Conservation (phyloP, 2,797 vertebrate species). For the Parauchenoglanis punctatus region DNA sequence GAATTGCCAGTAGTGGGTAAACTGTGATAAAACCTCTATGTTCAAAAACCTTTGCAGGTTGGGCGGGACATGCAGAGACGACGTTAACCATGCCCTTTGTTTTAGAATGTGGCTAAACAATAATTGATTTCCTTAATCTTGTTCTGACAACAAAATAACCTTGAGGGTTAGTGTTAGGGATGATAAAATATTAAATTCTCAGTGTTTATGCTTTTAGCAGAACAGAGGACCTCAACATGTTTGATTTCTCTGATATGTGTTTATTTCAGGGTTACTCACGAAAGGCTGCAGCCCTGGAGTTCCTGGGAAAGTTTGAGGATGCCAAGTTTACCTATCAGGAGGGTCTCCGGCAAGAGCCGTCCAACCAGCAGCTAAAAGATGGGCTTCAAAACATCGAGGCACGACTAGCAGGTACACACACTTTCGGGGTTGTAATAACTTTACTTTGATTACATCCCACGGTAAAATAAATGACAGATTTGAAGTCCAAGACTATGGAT, state of each 20-base stretch:
- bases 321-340: constrained; percentile 89
- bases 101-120: neutral
- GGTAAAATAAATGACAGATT: neutral
- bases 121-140: neutral
- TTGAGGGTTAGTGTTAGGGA: neutral
- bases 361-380: constrained; percentile 79
- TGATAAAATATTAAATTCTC: neutral
- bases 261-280: constrained; percentile 87
- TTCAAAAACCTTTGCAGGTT: neutral
- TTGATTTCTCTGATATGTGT: constrained; percentile 1
- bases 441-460: neutral
- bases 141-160: neutral
- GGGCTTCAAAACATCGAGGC: constrained; percentile 81
- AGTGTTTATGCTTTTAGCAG: neutral
- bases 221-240: neutral
- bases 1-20: neutral
- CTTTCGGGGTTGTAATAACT: neutral
- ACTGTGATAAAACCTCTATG: neutral
- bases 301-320: constrained; percentile 88
- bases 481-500: neutral
- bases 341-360: constrained; percentile 85
- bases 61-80: no score
- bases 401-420: constrained; percentile 71
- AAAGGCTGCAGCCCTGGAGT: constrained; percentile 91
- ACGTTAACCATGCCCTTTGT: neutral